Evolutionary conservation across 2,888 invertebrate species (phyloP).

Genomic region (Opisthograptis luteolata): DNA sequence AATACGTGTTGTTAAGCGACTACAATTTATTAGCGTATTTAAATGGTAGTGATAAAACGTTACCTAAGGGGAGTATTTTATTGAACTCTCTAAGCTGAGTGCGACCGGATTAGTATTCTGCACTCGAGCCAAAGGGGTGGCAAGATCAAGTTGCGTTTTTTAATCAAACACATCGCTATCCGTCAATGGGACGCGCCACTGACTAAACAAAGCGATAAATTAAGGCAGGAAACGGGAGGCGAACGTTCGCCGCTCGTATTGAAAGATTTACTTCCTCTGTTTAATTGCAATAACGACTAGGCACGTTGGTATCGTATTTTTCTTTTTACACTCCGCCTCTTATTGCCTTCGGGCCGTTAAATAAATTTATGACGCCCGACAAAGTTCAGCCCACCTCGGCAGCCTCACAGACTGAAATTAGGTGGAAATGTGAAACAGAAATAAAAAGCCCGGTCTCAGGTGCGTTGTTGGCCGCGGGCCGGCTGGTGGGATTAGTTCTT

Average conservation of each 20-base stretch:
- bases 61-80: constrained; percentile 43
- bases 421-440: constrained; percentile 79
- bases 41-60: constrained; percentile 40
- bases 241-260: constrained; percentile 79
- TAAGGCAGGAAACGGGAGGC: constrained; percentile 79
- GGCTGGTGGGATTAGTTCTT: constrained; percentile 76
- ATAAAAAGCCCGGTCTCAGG: constrained; percentile 79
- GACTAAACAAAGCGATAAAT: constrained; percentile 84
- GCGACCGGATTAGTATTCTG: constrained; percentile 53
- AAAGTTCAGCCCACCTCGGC: constrained; percentile 81
- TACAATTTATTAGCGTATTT: constrained; percentile 36
- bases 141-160: constrained; percentile 72
- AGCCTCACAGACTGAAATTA: constrained; percentile 75
- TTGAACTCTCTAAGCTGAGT: constrained; percentile 42
- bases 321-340: constrained; percentile 84
- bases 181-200: constrained; percentile 79
- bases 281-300: constrained; percentile 85
- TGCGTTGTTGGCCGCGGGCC: constrained; percentile 63
- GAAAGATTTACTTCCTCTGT: constrained; percentile 85
- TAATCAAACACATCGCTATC: constrained; percentile 82
- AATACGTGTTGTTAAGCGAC: constrained; percentile 24
- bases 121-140: constrained; percentile 59
- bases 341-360: constrained; percentile 84
- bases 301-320: constrained; percentile 85
- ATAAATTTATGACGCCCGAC: constrained; percentile 84